Conservation (phyloP, 1,140 invertebrate species). For the Zaprionus vittiger region DNA sequence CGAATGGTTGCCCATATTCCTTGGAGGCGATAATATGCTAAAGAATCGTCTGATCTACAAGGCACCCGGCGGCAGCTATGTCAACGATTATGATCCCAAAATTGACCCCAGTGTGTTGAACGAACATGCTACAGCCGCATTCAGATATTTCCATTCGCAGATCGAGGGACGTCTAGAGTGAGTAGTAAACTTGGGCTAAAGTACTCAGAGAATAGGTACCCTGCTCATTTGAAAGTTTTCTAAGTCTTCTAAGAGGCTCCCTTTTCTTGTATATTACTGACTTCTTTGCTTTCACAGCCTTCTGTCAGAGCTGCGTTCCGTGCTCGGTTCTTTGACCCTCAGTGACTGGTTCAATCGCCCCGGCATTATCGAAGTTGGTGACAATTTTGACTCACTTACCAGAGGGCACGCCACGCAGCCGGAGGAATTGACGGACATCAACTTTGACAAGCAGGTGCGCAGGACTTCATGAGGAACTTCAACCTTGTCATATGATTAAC, state of each 20-base stretch:
- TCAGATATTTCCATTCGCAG: conserved; percentile 94
- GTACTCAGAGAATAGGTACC: background rate
- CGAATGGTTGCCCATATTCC: conserved; percentile 93
- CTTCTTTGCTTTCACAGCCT: conserved; percentile 85
- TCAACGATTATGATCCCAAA: conserved; percentile 93
- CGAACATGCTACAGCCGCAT: conserved; percentile 94
- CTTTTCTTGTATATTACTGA: background rate
- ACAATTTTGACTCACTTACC: conserved; percentile 90
- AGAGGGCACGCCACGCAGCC: conserved; percentile 90
- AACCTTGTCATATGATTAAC: too few relatives aligned
- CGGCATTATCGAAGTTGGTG: conserved; percentile 86
- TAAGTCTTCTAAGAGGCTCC: background rate
- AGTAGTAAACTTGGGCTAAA: conserved; percentile 59
- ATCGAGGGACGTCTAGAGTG: conserved; percentile 92
- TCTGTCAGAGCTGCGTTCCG: conserved; percentile 87
- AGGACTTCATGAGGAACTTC: background rate
- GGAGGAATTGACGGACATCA: conserved; percentile 89
- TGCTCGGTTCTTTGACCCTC: conserved; percentile 87
- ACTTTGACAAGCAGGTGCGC: conserved; percentile 88
- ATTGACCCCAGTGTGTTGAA: conserved; percentile 93
- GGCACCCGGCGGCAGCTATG: conserved; percentile 87
- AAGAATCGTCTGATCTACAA: conserved; percentile 89
- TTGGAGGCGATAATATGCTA: conserved; percentile 88
- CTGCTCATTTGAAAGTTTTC: too few relatives aligned
- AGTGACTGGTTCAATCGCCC: conserved; percentile 92